Evolutionary conservation across 2,113 vertebrate genomes (phyloP).

Genomic region (Pampusana beccarii): DNA sequence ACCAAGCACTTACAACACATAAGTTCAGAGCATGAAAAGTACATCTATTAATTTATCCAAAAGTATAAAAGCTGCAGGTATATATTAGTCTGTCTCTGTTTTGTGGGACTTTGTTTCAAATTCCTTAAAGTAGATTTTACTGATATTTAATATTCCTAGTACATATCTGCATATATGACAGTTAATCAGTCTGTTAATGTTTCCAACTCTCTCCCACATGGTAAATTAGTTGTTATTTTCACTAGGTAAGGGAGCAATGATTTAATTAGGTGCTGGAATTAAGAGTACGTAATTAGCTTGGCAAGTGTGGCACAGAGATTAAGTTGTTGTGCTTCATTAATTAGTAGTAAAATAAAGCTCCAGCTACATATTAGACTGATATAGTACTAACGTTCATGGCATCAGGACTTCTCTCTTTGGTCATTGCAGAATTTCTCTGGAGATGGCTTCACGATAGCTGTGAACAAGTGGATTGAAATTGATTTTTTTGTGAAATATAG

Average conservation of each 20-base stretch:
- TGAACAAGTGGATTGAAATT: not conserved
- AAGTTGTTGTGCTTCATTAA: not conserved
- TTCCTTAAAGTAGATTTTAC: not conserved
- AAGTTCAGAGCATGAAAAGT: not conserved
- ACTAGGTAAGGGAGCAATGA: not conserved
- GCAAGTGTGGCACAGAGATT: not conserved
- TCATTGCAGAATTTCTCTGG: not conserved
- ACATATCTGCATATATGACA: not conserved
- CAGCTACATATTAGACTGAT: not conserved
- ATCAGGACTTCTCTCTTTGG: not conserved
- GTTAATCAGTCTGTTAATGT: not conserved
- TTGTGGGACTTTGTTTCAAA: not conserved
- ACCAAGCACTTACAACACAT: fast-evolving
- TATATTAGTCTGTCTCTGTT: not conserved
- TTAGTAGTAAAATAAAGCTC: not conserved
- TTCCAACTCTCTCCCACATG: not conserved
- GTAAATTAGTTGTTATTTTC: slow-evolving; percentile 2
- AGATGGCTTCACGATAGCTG: not conserved
- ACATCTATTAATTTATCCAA: not conserved
- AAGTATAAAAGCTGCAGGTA: not conserved
- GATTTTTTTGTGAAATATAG: not conserved
- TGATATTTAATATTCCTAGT: not conserved
- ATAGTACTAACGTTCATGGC: not conserved
- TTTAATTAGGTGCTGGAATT: not conserved
- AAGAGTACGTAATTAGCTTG: not conserved